A percentile compares a stretch with the other conserved stretches of the same genome.
Evolutionary conservation across 53 echinoderm and acorn worm genomes (phyloP).

Genomic region (Arbacia lixula): DNA sequence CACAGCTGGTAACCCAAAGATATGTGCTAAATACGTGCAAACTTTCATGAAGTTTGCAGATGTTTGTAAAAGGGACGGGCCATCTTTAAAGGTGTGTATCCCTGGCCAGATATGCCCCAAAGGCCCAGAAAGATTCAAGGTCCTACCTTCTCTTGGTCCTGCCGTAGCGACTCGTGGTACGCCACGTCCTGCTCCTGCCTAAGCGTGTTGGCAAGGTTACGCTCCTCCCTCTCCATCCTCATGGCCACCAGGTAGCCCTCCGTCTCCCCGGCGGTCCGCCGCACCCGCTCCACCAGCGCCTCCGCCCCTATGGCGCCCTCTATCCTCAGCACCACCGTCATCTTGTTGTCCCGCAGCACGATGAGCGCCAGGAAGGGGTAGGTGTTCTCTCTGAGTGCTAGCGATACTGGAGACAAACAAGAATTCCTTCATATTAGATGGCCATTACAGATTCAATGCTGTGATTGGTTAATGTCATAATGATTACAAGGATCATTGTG

Average conservation of each 20-base stretch:
- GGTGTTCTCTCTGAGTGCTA: conserved; percentile 80
- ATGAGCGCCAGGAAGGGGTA: conserved; percentile 96
- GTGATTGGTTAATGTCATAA: too few relatives aligned
- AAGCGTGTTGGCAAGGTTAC: conserved; percentile 73
- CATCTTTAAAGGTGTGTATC: too few relatives aligned
- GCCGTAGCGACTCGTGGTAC: conserved; percentile 82
- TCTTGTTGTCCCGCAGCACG: conserved; percentile 83
- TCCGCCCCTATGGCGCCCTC: conserved; percentile 78
- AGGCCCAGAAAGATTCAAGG: too few relatives aligned
- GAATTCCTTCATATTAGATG: neutral
- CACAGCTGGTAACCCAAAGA: too few relatives aligned
- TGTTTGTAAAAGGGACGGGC: too few relatives aligned
- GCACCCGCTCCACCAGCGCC: conserved; percentile 74
- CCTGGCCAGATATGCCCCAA: too few relatives aligned
- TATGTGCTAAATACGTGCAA: too few relatives aligned
- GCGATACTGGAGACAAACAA: conserved; percentile 66
- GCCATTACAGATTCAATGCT: too few relatives aligned
- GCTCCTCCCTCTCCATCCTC: conserved; percentile 77
- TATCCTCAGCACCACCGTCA: conserved; percentile 97
- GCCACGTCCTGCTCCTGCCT: conserved; percentile 92
- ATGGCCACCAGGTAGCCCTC: conserved; percentile 82
- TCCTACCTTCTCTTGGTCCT: conserved; percentile 90
- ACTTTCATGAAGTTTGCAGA: too few relatives aligned
- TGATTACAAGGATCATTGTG: too few relatives aligned
- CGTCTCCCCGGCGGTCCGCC: conserved; percentile 75